These are phyloP conservation scores for Myripristis murdjan DNA, from an alignment of 2,797 vertebrate genomes.

Conservation along the genomic window DNA sequence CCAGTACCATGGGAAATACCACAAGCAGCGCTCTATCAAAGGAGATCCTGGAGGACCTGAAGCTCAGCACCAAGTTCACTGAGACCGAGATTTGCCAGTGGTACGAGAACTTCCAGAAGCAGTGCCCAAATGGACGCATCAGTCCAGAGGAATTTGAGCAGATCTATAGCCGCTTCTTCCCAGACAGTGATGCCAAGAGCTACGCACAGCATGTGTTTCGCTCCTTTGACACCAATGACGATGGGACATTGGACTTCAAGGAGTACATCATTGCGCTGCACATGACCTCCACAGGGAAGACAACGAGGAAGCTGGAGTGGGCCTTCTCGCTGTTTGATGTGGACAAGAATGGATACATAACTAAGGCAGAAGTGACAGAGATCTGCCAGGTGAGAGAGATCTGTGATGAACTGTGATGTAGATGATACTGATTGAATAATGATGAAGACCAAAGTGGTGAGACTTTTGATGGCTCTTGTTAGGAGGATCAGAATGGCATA, in stretches of 20 bases:
- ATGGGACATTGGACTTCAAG: slow-evolving; percentile 89
- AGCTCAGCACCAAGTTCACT: slow-evolving; percentile 85
- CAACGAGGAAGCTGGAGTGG: slow-evolving; percentile 88
- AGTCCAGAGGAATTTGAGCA: slow-evolving; percentile 84
- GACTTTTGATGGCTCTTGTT: not conserved
- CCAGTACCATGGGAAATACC: slow-evolving; percentile 84
- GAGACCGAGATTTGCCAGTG: slow-evolving; percentile 85
- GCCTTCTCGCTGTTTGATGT: slow-evolving; percentile 90
- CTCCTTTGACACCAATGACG: slow-evolving; percentile 90
- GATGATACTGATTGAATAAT: not conserved
- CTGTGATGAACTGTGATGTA: not conserved
- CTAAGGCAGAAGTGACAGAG: slow-evolving; percentile 86
- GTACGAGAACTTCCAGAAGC: slow-evolving; percentile 89
- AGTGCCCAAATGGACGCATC: slow-evolving; percentile 87
- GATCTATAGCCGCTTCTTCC: slow-evolving; percentile 88
- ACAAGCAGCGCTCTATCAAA: slow-evolving; percentile 87
- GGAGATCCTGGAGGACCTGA: slow-evolving; percentile 89
- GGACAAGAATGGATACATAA: slow-evolving; percentile 90
- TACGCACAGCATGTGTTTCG: slow-evolving; percentile 89
- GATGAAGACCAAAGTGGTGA: not conserved
- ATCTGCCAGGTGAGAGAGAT: slow-evolving; percentile 84
- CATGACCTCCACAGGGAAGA: slow-evolving; percentile 88
- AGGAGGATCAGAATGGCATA: too few relatives aligned
- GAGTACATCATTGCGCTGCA: slow-evolving; percentile 91
- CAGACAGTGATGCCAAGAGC: slow-evolving; percentile 85